Conservation (phyloP, 2,888 invertebrate genomes). For the Andrena bucephala region DNA sequence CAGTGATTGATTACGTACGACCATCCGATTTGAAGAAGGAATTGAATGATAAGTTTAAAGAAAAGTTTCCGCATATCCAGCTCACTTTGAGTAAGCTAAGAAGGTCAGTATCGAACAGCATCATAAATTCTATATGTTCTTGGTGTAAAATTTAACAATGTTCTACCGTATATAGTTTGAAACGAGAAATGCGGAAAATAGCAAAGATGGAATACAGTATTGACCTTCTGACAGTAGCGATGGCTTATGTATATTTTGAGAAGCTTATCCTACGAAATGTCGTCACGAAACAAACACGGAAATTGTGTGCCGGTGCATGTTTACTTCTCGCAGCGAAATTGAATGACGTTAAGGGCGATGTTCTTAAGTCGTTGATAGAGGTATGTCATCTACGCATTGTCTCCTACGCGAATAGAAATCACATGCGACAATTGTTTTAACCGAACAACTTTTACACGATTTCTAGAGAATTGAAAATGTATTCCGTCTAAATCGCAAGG, state of each 20-base stretch:
- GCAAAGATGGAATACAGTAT: slow-evolving; percentile 93
- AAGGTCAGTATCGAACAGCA: slow-evolving; percentile 87
- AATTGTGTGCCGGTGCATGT: slow-evolving; percentile 97
- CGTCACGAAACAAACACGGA: slow-evolving; percentile 97
- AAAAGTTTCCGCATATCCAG: slow-evolving; percentile 97
- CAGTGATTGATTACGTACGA: slow-evolving; percentile 98
- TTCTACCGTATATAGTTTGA: slow-evolving; percentile 88
- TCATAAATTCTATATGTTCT: slow-evolving; percentile 1
- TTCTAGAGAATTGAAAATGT: slow-evolving; percentile 94
- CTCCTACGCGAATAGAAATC: not conserved
- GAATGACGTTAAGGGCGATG: slow-evolving; percentile 97
- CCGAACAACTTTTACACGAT: slow-evolving; percentile 39
- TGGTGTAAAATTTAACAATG: not conserved
- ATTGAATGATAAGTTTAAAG: slow-evolving; percentile 97
- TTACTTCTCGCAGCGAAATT: slow-evolving; percentile 97
- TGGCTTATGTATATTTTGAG: slow-evolving; percentile 99
- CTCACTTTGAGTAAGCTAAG: slow-evolving; percentile 97
- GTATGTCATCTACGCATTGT: slow-evolving; percentile 85
- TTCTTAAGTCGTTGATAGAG: slow-evolving; percentile 94
- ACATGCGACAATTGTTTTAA: slow-evolving; percentile 8
- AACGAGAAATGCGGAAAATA: slow-evolving; percentile 97
- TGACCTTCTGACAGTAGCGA: slow-evolving; percentile 96
- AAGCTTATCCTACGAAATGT: slow-evolving; percentile 96
- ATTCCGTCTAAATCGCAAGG: slow-evolving; percentile 95
- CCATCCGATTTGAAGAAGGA: slow-evolving; percentile 98